Percentiles rank a stretch among this genome's conserved stretches.
These are phyloP conservation scores for Hipparchia semele DNA, from an alignment of 2,888 invertebrate genomes.

Conservation along the genomic window DNA sequence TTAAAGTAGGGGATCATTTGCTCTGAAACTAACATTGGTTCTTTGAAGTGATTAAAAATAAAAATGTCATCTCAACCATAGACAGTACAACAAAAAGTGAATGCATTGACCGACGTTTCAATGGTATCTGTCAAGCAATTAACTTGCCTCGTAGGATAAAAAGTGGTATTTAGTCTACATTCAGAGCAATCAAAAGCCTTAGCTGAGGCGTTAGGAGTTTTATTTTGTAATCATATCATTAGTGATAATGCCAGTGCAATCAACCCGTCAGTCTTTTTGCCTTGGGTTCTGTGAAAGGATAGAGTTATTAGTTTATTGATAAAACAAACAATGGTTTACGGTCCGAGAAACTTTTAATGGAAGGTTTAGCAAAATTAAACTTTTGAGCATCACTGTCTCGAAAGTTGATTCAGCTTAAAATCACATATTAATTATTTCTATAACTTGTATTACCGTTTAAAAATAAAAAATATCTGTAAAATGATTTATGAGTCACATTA, in stretches of 20 bases:
- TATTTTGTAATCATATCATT: constrained; percentile 21
- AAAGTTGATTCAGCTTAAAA: neutral
- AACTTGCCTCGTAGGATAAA: constrained; percentile 49
- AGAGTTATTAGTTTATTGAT: constrained; percentile 9
- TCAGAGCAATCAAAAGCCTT: constrained; percentile 52
- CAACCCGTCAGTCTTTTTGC: constrained; percentile 15
- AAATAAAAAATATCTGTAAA: no score
- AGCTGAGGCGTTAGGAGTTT: constrained; percentile 37
- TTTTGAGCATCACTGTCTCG: neutral
- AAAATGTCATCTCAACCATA: constrained; percentile 17
- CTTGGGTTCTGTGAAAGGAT: constrained; percentile 22
- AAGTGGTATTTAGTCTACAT: constrained; percentile 51
- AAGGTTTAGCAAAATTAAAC: neutral
- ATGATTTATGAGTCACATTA: no score
- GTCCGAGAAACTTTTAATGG: neutral
- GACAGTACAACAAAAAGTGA: constrained; percentile 24
- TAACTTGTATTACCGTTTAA: no score
- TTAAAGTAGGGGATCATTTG: neutral
- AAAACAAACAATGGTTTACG: neutral
- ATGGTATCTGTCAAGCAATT: constrained; percentile 48
- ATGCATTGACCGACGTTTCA: constrained; percentile 28
- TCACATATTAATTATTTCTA: no score
- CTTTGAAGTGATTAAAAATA: constrained; percentile 28
- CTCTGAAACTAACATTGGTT: neutral
- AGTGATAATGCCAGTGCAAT: constrained; percentile 19